Percentiles rank a stretch among this genome's conserved stretches.
phyloP scores from a whole-genome alignment of 2,888 invertebrate genomes.

The Blastobasis adustella region DNA sequence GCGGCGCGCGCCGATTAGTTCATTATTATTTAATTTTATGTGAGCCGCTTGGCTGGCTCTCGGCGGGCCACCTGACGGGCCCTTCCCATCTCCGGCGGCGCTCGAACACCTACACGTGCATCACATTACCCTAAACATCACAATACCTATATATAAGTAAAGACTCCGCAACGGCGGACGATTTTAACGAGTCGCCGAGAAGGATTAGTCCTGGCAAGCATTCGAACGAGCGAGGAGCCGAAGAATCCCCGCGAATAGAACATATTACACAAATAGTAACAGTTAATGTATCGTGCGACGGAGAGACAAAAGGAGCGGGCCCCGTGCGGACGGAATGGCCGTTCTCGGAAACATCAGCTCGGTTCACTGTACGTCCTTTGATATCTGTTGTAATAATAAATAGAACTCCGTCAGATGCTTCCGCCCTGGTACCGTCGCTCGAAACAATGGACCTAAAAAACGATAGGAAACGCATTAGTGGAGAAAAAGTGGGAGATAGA shows the following conservation, averaged over 20 bases:
- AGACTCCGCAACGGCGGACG: no score
- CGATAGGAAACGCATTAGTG: constrained; percentile 10
- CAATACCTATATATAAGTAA: neutral
- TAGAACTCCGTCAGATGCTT: constrained; percentile 23
- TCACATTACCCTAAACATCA: neutral
- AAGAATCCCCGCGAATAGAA: neutral
- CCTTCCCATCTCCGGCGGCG: no score
- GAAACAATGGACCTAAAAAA: constrained; percentile 10
- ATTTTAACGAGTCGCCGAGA: no score
- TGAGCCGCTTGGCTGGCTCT: constrained; percentile 24
- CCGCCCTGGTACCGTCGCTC: constrained; percentile 2
- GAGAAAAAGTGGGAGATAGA: constrained; percentile 6
- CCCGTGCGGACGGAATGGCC: constrained; percentile 5
- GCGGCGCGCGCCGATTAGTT: constrained; percentile 54
- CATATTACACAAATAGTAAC: constrained; percentile 16
- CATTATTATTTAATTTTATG: constrained; percentile 69
- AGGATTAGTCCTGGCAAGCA: no score
- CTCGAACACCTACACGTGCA: no score
- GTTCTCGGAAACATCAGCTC: constrained; percentile 28
- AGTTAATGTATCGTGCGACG: constrained; percentile 18
- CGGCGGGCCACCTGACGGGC: constrained; percentile 4
- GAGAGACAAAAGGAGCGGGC: constrained; percentile 25
- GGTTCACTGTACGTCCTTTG: constrained; percentile 26
- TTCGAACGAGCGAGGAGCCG: neutral
- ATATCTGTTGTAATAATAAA: constrained; percentile 42